Evolutionary conservation across 2,888 invertebrate species (phyloP).

Genomic region (Lydus trimaculatus): DNA sequence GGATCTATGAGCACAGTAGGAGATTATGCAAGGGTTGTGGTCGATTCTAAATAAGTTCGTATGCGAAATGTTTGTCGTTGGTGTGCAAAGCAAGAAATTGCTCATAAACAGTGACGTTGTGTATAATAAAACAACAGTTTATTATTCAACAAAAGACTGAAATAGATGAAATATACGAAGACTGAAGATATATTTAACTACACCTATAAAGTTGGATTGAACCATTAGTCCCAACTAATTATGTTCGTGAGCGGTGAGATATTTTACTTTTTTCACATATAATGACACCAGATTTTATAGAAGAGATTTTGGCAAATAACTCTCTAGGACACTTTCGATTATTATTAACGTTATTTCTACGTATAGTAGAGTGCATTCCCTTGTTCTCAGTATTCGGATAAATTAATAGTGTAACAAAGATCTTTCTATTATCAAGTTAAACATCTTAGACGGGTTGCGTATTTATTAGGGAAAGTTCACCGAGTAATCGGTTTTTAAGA

Average conservation of each 20-base stretch:
- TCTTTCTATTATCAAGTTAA: slow-evolving; percentile 47
- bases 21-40: slow-evolving; percentile 42
- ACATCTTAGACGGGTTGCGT: slow-evolving; percentile 44
- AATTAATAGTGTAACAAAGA: slow-evolving; percentile 54
- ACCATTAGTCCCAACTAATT: neutral
- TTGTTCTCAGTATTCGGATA: slow-evolving; percentile 52
- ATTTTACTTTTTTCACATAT: neutral
- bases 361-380: slow-evolving; percentile 51
- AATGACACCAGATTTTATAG: neutral
- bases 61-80: slow-evolving; percentile 20
- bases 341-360: slow-evolving; percentile 35
- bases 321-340: neutral
- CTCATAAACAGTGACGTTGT: neutral
- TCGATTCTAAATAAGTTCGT: slow-evolving; percentile 22
- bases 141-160: neutral
- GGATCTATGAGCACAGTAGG: slow-evolving; percentile 38
- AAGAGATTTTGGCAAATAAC: neutral
- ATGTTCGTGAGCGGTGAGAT: no score
- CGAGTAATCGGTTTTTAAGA: slow-evolving; percentile 50
- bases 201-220: neutral
- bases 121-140: neutral
- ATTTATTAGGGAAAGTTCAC: slow-evolving; percentile 43
- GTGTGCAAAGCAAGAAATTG: slow-evolving; percentile 6
- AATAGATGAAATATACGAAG: neutral
- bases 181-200: neutral